Evolutionary conservation across 2,797 vertebrate species (phyloP).

Genomic region (Rhadinocentrus ornatus): DNA sequence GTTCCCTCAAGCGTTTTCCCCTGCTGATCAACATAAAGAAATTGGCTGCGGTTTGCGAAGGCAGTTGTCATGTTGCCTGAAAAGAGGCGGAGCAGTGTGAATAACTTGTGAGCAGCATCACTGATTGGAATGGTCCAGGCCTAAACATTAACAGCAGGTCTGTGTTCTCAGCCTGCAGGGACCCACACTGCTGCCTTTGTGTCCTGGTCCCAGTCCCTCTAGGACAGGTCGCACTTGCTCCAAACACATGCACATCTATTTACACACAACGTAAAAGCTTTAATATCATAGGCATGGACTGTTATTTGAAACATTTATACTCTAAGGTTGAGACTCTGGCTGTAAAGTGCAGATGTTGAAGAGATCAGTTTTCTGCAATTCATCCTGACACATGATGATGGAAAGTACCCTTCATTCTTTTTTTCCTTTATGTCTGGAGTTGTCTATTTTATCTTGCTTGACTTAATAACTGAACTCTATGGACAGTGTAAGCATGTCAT

Average conservation of each 20-base stretch:
- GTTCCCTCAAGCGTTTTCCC: slow-evolving; percentile 15
- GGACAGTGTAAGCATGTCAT: slow-evolving; percentile 33
- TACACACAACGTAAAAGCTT: slow-evolving; percentile 27
- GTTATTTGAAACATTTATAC: slow-evolving; percentile 23
- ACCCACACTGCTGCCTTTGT: slow-evolving; percentile 77
- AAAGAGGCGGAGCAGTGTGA: slow-evolving; percentile 40
- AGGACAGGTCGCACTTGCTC: slow-evolving; percentile 59
- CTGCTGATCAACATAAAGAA: background rate
- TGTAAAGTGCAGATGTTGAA: slow-evolving; percentile 21
- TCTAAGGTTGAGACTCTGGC: slow-evolving; percentile 6
- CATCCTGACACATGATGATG: slow-evolving; percentile 12
- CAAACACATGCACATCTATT: slow-evolving; percentile 61
- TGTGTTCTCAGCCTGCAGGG: slow-evolving; percentile 65
- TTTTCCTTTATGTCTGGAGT: slow-evolving; percentile 45
- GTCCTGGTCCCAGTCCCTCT: slow-evolving; percentile 47
- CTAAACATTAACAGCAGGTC: slow-evolving; percentile 68
- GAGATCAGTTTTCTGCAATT: slow-evolving; percentile 19
- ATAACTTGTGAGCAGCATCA: slow-evolving; percentile 27
- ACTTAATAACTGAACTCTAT: slow-evolving; percentile 38
- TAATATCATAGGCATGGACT: background rate
- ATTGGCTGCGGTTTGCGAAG: slow-evolving; percentile 15
- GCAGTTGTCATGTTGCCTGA: slow-evolving; percentile 49
- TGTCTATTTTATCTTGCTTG: slow-evolving; percentile 50
- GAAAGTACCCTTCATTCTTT: slow-evolving; percentile 18
- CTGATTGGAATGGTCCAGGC: slow-evolving; percentile 43